A percentile compares a stretch with the other conserved stretches of the same genome.
These are phyloP conservation scores for Amblyornis subalaris DNA, from an alignment of 2,113 vertebrate species.

Conservation along the genomic window DNA sequence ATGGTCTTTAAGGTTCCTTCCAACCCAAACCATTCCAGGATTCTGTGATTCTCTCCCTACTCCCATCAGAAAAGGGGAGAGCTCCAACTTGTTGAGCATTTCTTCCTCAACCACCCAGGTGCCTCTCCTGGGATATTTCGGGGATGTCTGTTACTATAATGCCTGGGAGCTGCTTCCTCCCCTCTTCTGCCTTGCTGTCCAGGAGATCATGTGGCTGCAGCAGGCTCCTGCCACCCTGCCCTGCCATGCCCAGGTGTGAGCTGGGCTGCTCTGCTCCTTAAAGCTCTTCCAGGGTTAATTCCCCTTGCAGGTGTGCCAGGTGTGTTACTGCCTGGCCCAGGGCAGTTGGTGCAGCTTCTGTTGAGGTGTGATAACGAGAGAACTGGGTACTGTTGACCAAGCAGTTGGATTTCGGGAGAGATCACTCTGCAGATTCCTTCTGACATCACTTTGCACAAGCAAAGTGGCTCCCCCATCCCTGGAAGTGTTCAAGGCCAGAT, in stretches of 20 bases:
- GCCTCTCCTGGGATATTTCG: neutral
- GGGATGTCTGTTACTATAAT: rapidly evolving
- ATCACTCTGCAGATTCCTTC: neutral
- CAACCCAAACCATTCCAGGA: neutral
- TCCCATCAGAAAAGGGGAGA: neutral
- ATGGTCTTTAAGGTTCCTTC: neutral
- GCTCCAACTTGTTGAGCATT: neutral
- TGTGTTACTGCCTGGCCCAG: neutral
- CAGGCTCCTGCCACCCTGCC: neutral
- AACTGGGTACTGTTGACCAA: rapidly evolving
- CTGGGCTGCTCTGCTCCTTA: neutral
- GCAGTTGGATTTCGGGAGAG: neutral
- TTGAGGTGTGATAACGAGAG: neutral
- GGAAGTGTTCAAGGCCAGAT: neutral
- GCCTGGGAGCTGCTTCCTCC: neutral
- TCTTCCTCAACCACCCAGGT: neutral
- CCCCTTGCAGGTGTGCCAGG: neutral
- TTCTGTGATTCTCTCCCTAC: neutral
- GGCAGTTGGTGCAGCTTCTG: neutral
- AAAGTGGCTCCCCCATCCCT: neutral
- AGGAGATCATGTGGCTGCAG: neutral
- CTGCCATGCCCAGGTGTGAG: neutral
- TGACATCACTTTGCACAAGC: neutral
- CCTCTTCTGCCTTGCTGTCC: neutral
- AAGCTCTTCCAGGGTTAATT: neutral